These are phyloP conservation scores for Magallana nippona DNA, from an alignment of 2,888 invertebrate species.

Conservation along the genomic window DNA sequence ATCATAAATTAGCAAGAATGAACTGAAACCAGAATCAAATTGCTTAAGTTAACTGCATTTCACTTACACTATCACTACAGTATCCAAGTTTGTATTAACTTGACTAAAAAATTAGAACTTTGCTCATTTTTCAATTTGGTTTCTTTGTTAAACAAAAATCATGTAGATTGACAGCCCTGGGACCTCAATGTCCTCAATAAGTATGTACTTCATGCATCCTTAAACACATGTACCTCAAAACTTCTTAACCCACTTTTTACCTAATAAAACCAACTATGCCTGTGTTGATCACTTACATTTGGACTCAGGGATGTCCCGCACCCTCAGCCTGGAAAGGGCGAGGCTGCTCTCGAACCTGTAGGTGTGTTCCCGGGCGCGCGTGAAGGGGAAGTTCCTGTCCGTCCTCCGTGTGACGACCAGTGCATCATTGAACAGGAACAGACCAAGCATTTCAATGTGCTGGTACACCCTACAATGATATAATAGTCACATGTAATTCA, in stretches of 20 bases:
- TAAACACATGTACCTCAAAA: background rate
- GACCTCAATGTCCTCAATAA: too few species aligned
- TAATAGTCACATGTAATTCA: background rate
- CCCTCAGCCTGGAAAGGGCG: conserved; percentile 67
- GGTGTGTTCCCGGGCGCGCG: conserved; percentile 69
- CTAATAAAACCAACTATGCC: background rate
- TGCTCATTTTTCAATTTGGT: too few species aligned
- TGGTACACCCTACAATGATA: conserved; percentile 72
- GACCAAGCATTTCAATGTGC: conserved; percentile 74
- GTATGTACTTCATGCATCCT: background rate
- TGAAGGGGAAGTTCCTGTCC: conserved; percentile 75
- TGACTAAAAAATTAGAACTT: too few species aligned
- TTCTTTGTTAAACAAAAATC: too few species aligned
- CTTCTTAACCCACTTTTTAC: background rate
- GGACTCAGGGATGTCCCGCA: conserved; percentile 75
- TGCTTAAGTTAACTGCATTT: too few species aligned
- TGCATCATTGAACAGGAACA: conserved; percentile 78
- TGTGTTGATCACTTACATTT: conserved; percentile 71
- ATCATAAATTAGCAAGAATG: too few species aligned
- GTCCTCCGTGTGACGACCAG: conserved; percentile 75
- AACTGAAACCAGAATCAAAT: too few species aligned
- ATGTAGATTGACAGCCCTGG: too few species aligned
- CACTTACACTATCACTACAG: too few species aligned
- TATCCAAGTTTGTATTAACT: too few species aligned
- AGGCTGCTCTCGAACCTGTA: conserved; percentile 74